Percentiles rank a stretch among this genome's conserved stretches.
Evolutionary conservation across 92 coral and sea anemone species (phyloP).

Genomic region (Parazoanthus darwini): DNA sequence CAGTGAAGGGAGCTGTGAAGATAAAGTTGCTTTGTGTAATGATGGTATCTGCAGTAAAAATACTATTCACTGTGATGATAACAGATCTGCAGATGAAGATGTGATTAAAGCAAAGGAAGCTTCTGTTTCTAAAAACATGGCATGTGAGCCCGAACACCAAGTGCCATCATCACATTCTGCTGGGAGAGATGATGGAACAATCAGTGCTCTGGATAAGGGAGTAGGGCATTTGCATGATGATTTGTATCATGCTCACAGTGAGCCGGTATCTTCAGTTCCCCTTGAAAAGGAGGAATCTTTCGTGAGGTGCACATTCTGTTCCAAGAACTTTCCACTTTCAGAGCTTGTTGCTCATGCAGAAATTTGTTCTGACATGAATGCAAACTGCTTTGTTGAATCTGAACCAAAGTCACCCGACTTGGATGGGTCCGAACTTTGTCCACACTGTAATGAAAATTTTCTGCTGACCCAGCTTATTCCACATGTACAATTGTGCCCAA

Average conservation of each 20-base stretch:
- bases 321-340: conserved; percentile 33
- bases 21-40: not conserved
- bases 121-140: not conserved
- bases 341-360: conserved; percentile 45
- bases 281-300: conserved; percentile 48
- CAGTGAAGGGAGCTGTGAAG: conserved; percentile 34
- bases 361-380: conserved; percentile 41
- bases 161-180: not conserved
- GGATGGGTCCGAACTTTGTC: conserved; percentile 43
- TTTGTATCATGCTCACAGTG: not conserved
- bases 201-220: not conserved
- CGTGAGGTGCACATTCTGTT: conserved; percentile 59
- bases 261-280: not conserved
- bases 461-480: conserved; percentile 41
- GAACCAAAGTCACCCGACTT: conserved; percentile 1
- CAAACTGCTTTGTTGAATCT: conserved; percentile 16
- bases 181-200: not conserved
- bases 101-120: not conserved
- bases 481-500: conserved; percentile 44
- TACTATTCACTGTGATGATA: not conserved
- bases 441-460: conserved; percentile 42
- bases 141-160: not conserved
- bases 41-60: not conserved
- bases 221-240: not conserved
- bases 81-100: not conserved